Percentiles rank a stretch among this genome's conserved stretches.
Conservation (phyloP, 2,888 invertebrate genomes). For the Amiota mariae region DNA sequence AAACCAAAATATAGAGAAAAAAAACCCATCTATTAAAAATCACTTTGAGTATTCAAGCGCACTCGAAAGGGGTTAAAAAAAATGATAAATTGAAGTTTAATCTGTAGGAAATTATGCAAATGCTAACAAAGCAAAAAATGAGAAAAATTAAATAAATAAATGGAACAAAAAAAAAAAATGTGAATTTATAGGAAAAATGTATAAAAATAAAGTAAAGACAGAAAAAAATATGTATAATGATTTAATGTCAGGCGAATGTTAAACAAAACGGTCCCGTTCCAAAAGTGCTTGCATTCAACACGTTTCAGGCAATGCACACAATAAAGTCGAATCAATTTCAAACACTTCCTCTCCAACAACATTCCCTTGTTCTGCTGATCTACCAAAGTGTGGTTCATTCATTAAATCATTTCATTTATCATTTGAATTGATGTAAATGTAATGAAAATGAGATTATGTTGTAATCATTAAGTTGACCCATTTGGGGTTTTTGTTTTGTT, state of each 20-base stretch:
- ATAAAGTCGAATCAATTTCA: neutral
- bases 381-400: conserved; percentile 38
- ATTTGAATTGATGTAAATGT: conserved; percentile 59
- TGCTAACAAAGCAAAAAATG: conserved; percentile 43
- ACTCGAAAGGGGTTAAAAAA: conserved; percentile 36
- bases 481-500: neutral
- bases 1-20: conserved; percentile 34
- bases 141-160: neutral
- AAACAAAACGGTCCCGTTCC: neutral
- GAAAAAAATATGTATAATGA: neutral
- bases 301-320: too few relatives aligned
- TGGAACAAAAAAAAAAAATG: neutral
- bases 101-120: conserved; percentile 63
- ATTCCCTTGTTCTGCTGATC: neutral
- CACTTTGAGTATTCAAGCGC: conserved; percentile 61
- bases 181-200: too few relatives aligned
- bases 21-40: conserved; percentile 58
- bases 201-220: neutral
- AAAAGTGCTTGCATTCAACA: neutral
- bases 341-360: neutral
- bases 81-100: conserved; percentile 66
- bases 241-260: conserved; percentile 28
- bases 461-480: conserved; percentile 53
- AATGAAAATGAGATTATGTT: conserved; percentile 63
- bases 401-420: conserved; percentile 64